Percentiles rank a stretch among this genome's conserved stretches.
Conservation (phyloP, 2,888 invertebrate species). For the Apantesis nais region DNA sequence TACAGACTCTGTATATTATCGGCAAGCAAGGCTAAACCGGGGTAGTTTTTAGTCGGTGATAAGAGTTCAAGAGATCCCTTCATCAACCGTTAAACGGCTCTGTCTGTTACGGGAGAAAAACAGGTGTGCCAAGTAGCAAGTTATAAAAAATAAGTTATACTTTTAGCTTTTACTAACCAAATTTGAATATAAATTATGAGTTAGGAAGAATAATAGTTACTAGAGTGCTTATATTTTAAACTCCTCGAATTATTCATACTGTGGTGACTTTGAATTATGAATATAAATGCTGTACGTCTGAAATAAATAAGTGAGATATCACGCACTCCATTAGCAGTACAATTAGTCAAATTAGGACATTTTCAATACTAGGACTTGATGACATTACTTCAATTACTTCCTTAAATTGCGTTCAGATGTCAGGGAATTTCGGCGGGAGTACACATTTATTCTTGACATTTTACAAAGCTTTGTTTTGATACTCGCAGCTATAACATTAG, state of each 20-base stretch:
- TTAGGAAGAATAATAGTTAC: not conserved
- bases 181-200: not conserved
- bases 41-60: too few species aligned
- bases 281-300: not conserved
- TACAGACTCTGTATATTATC: too few species aligned
- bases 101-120: too few species aligned
- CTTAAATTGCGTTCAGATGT: not conserved
- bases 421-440: too few species aligned
- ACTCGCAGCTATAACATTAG: too few species aligned
- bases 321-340: not conserved
- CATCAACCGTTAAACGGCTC: too few species aligned
- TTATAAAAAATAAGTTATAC: not conserved
- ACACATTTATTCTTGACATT: too few species aligned
- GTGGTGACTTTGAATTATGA: not conserved
- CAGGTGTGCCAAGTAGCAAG: too few species aligned
- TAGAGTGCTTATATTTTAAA: not conserved
- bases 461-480: too few species aligned
- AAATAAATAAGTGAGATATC: not conserved
- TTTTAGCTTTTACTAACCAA: not conserved
- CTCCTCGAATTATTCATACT: not conserved
- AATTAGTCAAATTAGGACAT: not conserved
- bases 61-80: too few species aligned
- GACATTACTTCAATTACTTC: not conserved
- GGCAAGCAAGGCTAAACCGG: too few species aligned
- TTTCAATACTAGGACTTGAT: not conserved